Percentiles rank a stretch among this genome's conserved stretches.
These are phyloP conservation scores for Hiodon tergisus DNA, from an alignment of 2,113 vertebrate species.

Conservation along the genomic window DNA sequence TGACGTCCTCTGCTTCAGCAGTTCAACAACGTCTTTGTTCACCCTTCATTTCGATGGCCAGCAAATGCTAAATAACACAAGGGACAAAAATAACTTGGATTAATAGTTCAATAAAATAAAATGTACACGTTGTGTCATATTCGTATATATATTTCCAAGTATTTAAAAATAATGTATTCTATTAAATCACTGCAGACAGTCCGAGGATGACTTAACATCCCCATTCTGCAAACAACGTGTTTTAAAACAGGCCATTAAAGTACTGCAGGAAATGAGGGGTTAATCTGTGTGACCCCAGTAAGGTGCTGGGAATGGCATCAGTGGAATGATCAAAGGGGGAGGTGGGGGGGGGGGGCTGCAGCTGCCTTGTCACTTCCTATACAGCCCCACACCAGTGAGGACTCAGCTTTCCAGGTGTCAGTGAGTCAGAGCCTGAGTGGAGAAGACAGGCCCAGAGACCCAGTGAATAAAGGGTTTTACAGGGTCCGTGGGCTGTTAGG, in stretches of 20 bases:
- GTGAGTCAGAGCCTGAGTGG: slow-evolving; percentile 16
- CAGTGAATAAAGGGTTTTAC: neutral
- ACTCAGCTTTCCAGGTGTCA: slow-evolving; percentile 3
- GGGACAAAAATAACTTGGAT: neutral
- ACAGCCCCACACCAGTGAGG: neutral
- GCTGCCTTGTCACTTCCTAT: slow-evolving; percentile 38
- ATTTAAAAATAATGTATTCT: neutral
- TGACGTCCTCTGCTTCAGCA: neutral
- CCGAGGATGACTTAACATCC: neutral
- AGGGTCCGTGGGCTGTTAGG: neutral
- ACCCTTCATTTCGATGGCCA: neutral
- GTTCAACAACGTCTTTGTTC: neutral
- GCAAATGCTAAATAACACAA: neutral
- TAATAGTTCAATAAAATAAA: neutral
- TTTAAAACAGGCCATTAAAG: no score
- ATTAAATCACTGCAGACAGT: neutral
- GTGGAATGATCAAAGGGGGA: slow-evolving; percentile 38
- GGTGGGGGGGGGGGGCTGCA: slow-evolving; percentile 25
- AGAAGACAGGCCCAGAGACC: neutral
- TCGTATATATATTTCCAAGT: neutral
- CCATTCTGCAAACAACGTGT: no score
- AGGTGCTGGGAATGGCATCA: slow-evolving; percentile 30
- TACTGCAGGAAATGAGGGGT: slow-evolving; percentile 38
- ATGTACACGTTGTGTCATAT: neutral
- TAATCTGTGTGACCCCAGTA: slow-evolving; percentile 40